A percentile compares a stretch with the other conserved stretches of the same genome.
phyloP scores from a whole-genome alignment of 1,140 invertebrate species.

The Macrobrachium rosenbergii region DNA sequence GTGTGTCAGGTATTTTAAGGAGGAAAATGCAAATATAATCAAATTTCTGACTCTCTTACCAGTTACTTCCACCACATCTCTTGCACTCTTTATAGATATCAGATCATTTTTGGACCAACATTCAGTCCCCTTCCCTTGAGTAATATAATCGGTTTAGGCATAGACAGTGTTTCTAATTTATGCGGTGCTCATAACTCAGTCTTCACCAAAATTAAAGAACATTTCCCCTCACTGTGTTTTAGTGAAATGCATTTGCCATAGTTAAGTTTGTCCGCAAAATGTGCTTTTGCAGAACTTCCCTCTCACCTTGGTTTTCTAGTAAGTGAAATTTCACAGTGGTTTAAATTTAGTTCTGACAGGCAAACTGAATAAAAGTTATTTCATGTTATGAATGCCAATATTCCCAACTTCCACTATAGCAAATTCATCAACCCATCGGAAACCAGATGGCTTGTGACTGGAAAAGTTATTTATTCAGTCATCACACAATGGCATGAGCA shows the following conservation, averaged over 20 bases:
- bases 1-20: constrained; percentile 28
- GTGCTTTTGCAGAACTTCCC: neutral
- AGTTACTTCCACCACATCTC: neutral
- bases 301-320: neutral
- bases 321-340: neutral
- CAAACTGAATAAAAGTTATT: constrained; percentile 10
- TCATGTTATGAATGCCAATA: constrained; percentile 35
- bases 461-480: constrained; percentile 31
- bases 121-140: too few species aligned
- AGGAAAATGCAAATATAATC: neutral
- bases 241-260: constrained; percentile 4
- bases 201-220: neutral
- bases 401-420: constrained; percentile 6
- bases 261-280: neutral
- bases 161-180: too few species aligned
- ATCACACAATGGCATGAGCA: constrained; percentile 36
- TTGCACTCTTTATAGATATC: neutral
- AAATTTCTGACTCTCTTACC: neutral
- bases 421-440: constrained; percentile 17
- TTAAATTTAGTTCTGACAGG: constrained; percentile 10
- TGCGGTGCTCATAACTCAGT: neutral
- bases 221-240: neutral
- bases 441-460: constrained; percentile 26
- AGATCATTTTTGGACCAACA: neutral
- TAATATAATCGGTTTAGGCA: too few species aligned